Conservation (phyloP, 2,113 vertebrate genomes). For the Neoarius graeffei region DNA sequence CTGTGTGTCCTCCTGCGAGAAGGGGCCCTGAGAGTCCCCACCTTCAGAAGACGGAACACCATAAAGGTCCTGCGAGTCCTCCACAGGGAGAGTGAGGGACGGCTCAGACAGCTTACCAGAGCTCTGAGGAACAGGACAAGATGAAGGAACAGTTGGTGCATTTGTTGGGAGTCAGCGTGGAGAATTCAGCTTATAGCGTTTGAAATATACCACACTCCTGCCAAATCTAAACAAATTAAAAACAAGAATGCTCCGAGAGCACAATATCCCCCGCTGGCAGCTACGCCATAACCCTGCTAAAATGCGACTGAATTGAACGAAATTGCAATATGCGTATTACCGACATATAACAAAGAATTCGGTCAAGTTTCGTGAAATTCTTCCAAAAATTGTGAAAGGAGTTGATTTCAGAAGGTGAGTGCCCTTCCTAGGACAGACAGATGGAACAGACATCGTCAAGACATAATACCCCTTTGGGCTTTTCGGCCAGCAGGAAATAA, state of each 20-base stretch:
- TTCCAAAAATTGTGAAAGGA: too few relatives aligned
- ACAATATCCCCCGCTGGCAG: too few relatives aligned
- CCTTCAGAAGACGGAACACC: slow-evolving; percentile 84
- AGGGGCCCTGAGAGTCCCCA: slow-evolving; percentile 82
- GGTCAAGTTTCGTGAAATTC: too few relatives aligned
- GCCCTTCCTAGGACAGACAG: too few relatives aligned
- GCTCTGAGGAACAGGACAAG: slow-evolving; percentile 74
- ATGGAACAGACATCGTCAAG: too few relatives aligned
- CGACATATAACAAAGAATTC: too few relatives aligned
- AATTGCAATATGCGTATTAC: too few relatives aligned
- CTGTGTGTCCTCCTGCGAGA: slow-evolving; percentile 91
- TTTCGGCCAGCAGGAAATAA: too few relatives aligned
- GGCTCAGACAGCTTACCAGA: slow-evolving; percentile 94
- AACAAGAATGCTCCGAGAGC: neutral
- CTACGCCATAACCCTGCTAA: too few relatives aligned
- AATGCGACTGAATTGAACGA: too few relatives aligned
- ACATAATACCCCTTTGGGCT: too few relatives aligned
- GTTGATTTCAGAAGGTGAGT: too few relatives aligned
- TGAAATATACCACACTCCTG: neutral
- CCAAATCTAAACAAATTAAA: neutral
- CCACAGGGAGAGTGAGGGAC: slow-evolving; percentile 87
- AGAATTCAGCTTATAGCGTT: neutral
- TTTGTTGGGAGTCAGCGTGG: neutral
- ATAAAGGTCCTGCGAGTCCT: slow-evolving; percentile 97
- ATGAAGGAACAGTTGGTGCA: neutral